Conservation (phyloP, 1,140 invertebrate species). For the Scaptomyza montana region DNA sequence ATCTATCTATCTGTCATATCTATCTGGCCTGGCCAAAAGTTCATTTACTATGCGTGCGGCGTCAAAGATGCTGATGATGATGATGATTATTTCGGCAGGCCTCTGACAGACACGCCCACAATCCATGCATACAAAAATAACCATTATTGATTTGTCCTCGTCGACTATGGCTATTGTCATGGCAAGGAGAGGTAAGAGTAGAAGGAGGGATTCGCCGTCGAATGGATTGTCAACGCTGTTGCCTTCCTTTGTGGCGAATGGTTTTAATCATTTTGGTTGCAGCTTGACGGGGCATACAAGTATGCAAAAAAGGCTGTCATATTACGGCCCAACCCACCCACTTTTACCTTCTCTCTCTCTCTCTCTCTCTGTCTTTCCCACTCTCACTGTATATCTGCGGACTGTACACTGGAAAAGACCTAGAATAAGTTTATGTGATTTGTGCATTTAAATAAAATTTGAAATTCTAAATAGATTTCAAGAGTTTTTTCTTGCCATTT, state of each 20-base stretch:
- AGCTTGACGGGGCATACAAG: slow-evolving; percentile 46
- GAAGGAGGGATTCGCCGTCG: background rate
- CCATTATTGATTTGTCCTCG: slow-evolving; percentile 78
- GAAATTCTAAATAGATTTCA: slow-evolving; percentile 18
- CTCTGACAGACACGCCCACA: slow-evolving; percentile 65
- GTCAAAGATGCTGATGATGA: slow-evolving; percentile 79
- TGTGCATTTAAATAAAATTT: slow-evolving; percentile 13
- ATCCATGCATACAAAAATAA: slow-evolving; percentile 79
- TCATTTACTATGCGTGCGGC: slow-evolving; percentile 81
- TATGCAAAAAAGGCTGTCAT: slow-evolving; percentile 37
- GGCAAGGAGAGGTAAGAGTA: background rate
- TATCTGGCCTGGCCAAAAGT: slow-evolving; percentile 42
- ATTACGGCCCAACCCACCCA: slow-evolving; percentile 7
- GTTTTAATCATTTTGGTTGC: slow-evolving; percentile 76
- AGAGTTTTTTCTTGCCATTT: background rate
- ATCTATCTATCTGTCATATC: slow-evolving; percentile 4
- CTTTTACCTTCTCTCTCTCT: background rate
- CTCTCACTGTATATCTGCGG: slow-evolving; percentile 4
- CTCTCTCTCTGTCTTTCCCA: no score
- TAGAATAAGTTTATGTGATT: slow-evolving; percentile 1
- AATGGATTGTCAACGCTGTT: slow-evolving; percentile 34
- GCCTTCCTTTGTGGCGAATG: slow-evolving; percentile 52
- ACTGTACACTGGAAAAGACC: slow-evolving; percentile 26
- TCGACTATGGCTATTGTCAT: slow-evolving; percentile 11
- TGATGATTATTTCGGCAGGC: slow-evolving; percentile 75